Percentiles rank a stretch among this genome's conserved stretches.
phyloP scores from a whole-genome alignment of 2,113 vertebrate genomes.

The Scartelaos histophorus region DNA sequence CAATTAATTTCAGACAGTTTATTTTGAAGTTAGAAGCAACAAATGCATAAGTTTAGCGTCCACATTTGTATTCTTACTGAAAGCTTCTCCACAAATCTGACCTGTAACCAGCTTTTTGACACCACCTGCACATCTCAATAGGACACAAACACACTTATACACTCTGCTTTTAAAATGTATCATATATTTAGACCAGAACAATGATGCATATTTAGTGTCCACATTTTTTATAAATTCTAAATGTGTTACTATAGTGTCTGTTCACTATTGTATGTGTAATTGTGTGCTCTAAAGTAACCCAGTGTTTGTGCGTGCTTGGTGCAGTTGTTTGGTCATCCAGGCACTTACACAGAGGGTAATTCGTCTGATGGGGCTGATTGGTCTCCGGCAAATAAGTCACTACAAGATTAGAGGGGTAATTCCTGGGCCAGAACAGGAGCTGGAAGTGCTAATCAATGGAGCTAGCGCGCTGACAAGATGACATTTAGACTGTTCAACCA shows the following conservation, averaged over 20 bases:
- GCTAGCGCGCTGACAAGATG: constrained; percentile 69
- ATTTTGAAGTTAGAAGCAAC: too few relatives aligned
- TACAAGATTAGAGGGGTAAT: constrained; percentile 80
- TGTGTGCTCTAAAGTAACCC: constrained; percentile 1
- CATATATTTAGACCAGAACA: too few relatives aligned
- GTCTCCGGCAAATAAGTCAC: constrained; percentile 76
- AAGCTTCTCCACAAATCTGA: too few relatives aligned
- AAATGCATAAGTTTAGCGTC: too few relatives aligned
- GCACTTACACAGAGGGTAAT: constrained; percentile 70
- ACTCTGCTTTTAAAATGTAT: too few relatives aligned
- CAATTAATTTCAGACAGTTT: too few relatives aligned
- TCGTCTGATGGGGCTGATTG: constrained; percentile 75
- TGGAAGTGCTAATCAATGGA: constrained; percentile 80
- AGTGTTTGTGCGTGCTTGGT: constrained; percentile 19
- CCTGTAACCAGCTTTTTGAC: too few relatives aligned
- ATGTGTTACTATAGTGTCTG: not conserved
- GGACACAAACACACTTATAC: too few relatives aligned
- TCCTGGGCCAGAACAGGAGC: constrained; percentile 74
- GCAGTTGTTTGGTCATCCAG: constrained; percentile 52
- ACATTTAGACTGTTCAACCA: constrained; percentile 78
- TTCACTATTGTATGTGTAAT: not conserved
- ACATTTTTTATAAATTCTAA: not conserved
- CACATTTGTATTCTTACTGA: too few relatives aligned
- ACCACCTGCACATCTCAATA: too few relatives aligned
- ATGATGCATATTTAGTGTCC: too few relatives aligned